Conservation (phyloP, 2,113 vertebrate genomes). For the Onychostoma macrolepis region DNA sequence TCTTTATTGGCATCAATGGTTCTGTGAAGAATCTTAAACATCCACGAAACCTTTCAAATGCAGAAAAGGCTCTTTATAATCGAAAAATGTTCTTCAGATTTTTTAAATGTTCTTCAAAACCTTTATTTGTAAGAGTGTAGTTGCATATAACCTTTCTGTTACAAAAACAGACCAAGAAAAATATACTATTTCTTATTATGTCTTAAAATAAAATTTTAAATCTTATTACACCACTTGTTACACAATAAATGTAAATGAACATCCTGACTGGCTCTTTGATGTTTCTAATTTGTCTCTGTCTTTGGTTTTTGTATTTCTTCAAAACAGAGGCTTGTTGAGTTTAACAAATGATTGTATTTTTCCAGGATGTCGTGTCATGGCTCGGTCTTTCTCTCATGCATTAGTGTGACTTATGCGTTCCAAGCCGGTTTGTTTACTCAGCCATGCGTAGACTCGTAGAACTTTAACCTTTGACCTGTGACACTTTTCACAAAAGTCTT, state of each 20-base stretch:
- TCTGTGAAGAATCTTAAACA: too few relatives aligned
- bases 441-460: conserved; percentile 43
- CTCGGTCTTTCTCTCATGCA: conserved; percentile 23
- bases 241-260: neutral
- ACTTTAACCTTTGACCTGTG: conserved; percentile 65
- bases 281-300: neutral
- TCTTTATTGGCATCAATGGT: too few relatives aligned
- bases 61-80: too few relatives aligned
- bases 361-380: neutral
- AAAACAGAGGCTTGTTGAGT: neutral
- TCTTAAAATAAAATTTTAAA: neutral
- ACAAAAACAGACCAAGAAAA: neutral
- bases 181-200: neutral
- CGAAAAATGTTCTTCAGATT: too few relatives aligned
- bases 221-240: neutral
- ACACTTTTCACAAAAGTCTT: conserved; percentile 22
- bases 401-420: conserved; percentile 29
- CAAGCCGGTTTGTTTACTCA: conserved; percentile 63
- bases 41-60: too few relatives aligned
- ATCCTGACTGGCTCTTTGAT: neutral
- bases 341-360: neutral
- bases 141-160: neutral
- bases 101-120: too few relatives aligned
- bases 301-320: neutral
- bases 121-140: too few relatives aligned